Conservation (phyloP, 1,140 invertebrate species). For the Drosophila melanogaster region Release_6_plus_ISO1_MT NT_037436.4:15359001-15359500, state of each 20-base stretch:
- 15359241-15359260: slow-evolving; percentile 79
- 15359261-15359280: slow-evolving; percentile 82
- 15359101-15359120: slow-evolving; percentile 45
- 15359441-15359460: no score
- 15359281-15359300: slow-evolving; percentile 66
- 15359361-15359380: slow-evolving; percentile 67
- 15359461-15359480: no score
- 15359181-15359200: slow-evolving; percentile 80
- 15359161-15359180: slow-evolving; percentile 79
- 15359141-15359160: slow-evolving; percentile 47
- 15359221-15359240: slow-evolving; percentile 58
- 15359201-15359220: slow-evolving; percentile 45
- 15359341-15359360: slow-evolving; percentile 82
- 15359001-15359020: slow-evolving; percentile 76
- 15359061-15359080: slow-evolving; percentile 55
- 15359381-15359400: slow-evolving; percentile 9
- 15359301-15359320: slow-evolving; percentile 65
- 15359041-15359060: slow-evolving; percentile 52
- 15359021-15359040: slow-evolving; percentile 58
- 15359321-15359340: slow-evolving; percentile 52
- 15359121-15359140: slow-evolving; percentile 14
- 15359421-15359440: no score
- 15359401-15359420: slow-evolving; percentile 7
- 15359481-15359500: no score
- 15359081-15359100: slow-evolving; percentile 77